Base-by-base conservation (phyloP, 2,113 vertebrate genomes). In the Anser brachyrhynchus region DNA sequence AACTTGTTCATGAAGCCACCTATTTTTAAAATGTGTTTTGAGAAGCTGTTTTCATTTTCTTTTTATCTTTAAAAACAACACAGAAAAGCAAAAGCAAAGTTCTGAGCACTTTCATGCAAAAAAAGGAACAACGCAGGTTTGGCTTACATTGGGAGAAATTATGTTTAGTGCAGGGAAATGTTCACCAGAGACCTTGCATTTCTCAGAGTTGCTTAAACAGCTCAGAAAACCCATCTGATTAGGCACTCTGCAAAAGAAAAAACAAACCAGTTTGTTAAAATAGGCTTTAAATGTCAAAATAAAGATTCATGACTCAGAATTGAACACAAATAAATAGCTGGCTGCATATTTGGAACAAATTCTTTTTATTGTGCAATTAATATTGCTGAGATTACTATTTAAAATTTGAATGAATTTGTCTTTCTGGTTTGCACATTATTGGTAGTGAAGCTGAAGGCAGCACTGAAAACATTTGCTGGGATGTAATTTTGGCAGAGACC, bases 61-160 rank as follows among this genome's bases (percentile, higher is more conserved):
- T 5, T 78, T 64, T 57, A 16, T 31, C 51, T 66, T 57, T 74
- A 44, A n/a, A 55, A 82, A 37, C 10, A 61, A 26, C n/a, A 6
- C 8, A 21, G n/a, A 62, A 86, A 83, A 9, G 9, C 43, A 13
- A 43, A 69, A 65, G 16, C 5, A 43, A 83, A 51, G 3, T 22
- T 82, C 57, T 59, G 29, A 87, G 61, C 12, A 8, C 10, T 46
- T 65, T 25, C 6, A 4, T 14, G 13, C 33, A 31, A 29, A 9
- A 9, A 78, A 75, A 91, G 43, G 37, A 84, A 20, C 10, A 51
- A 28, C 2, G 5, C n/a, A 64, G 5, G 5, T 72, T 44, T 72
- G 33, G 10, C 18, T 84, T 41, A 29, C 0, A 0, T 3, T 15
- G 5, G 19, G 25, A 62, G 70, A 78, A 65, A 9, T 41, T 55